A percentile compares a stretch with the other conserved stretches of the same genome.
phyloP scores from a whole-genome alignment of 2,113 vertebrate species.

The Clarias magur region DNA sequence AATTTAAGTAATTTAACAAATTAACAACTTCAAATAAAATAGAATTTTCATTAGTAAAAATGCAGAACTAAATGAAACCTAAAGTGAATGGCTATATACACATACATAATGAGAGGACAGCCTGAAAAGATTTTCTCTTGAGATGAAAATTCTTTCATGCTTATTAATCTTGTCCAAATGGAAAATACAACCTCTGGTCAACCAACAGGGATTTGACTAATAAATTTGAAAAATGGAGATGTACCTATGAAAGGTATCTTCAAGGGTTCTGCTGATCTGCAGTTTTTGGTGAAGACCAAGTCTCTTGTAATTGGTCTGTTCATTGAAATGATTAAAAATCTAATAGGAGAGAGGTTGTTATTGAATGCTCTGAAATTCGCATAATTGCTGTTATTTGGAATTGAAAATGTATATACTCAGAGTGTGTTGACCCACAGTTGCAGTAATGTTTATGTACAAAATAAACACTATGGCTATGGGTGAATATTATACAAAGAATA shows the following conservation, averaged over 20 bases:
- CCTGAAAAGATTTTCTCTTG: background rate
- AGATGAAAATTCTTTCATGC: conserved; percentile 16
- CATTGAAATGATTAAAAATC: conserved; percentile 2
- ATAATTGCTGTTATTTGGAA: background rate
- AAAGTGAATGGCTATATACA: conserved; percentile 25
- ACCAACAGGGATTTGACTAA: conserved; percentile 39
- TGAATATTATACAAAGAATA: background rate
- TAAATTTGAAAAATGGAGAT: conserved; percentile 41
- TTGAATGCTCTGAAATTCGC: background rate
- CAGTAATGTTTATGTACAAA: background rate
- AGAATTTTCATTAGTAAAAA: background rate
- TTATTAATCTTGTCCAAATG: conserved; percentile 47
- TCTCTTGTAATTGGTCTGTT: conserved; percentile 38
- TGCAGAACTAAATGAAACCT: conserved; percentile 4
- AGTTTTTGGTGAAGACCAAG: too few relatives aligned
- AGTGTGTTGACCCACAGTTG: background rate
- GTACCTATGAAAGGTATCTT: conserved; percentile 14
- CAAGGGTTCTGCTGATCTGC: background rate
- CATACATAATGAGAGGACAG: conserved; percentile 17
- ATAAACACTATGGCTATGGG: background rate
- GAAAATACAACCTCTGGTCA: conserved; percentile 40
- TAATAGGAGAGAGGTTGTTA: background rate
- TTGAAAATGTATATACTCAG: background rate
- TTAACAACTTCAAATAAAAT: background rate
- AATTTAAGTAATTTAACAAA: background rate